A percentile compares a stretch with the other conserved stretches of the same genome.
Evolutionary conservation across 2,888 invertebrate genomes (phyloP).

Genomic region (Pseudoips prasinana): DNA sequence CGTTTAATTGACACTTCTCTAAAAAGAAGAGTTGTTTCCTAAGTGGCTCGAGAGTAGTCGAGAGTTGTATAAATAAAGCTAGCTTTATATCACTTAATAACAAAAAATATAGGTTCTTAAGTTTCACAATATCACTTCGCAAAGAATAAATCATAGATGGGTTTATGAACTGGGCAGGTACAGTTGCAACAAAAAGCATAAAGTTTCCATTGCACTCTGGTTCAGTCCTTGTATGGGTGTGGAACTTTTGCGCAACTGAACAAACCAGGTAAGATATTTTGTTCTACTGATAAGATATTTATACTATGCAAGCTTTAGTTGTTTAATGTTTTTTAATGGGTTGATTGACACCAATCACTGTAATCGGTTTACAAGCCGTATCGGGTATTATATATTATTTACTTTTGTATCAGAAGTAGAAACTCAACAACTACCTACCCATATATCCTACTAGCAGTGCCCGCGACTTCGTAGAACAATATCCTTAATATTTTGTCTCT

Average conservation of each 20-base stretch:
- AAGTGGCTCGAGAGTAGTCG: too few relatives aligned
- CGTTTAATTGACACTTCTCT: too few relatives aligned
- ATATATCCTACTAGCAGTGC: too few relatives aligned
- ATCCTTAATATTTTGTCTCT: too few relatives aligned
- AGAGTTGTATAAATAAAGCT: too few relatives aligned
- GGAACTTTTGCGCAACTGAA: slow-evolving; percentile 30
- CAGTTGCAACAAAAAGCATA: slow-evolving; percentile 13
- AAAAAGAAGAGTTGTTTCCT: too few relatives aligned
- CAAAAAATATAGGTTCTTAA: too few relatives aligned
- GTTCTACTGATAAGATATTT: slow-evolving; percentile 11
- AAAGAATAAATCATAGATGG: slow-evolving; percentile 11
- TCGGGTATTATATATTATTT: too few relatives aligned
- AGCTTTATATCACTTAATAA: too few relatives aligned
- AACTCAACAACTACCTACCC: too few relatives aligned
- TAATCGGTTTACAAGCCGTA: slow-evolving; percentile 6
- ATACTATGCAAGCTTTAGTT: slow-evolving; percentile 15
- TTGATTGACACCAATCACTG: slow-evolving; percentile 8
- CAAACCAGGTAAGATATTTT: slow-evolving; percentile 22
- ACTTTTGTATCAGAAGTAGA: too few relatives aligned
- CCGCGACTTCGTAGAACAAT: too few relatives aligned
- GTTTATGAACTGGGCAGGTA: slow-evolving; percentile 7
- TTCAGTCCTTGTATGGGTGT: slow-evolving; percentile 17
- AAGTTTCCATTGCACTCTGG: slow-evolving; percentile 12
- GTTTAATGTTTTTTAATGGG: slow-evolving; percentile 11
- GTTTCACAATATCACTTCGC: slow-evolving; percentile 10